phyloP scores from a whole-genome alignment of 2,797 vertebrate genomes.

The Xenopus petersii region DNA sequence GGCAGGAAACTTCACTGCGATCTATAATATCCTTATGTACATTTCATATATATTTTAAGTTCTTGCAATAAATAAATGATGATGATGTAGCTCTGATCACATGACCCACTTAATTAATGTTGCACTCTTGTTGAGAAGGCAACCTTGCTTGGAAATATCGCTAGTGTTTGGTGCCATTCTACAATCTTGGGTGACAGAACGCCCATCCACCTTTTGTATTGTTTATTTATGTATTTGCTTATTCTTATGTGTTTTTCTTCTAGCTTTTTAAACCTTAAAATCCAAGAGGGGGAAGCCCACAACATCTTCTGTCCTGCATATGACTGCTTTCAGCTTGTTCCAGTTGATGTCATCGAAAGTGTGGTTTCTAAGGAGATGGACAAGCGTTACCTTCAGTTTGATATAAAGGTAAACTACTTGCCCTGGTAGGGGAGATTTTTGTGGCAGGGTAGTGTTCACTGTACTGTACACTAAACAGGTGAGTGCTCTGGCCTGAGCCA shows the following conservation, averaged over 20 bases:
- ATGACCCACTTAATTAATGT: too few relatives aligned
- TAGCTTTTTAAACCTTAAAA: slow-evolving; percentile 97
- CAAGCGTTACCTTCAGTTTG: slow-evolving; percentile 94
- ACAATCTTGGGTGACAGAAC: too few relatives aligned
- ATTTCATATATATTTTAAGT: too few relatives aligned
- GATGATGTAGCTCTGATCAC: too few relatives aligned
- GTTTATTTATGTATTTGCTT: background rate
- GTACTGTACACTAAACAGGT: background rate
- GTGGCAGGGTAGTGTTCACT: background rate
- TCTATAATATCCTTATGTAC: too few relatives aligned
- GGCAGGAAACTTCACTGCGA: too few relatives aligned
- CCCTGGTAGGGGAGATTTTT: background rate
- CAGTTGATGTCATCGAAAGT: slow-evolving; percentile 97
- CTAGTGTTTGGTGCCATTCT: too few relatives aligned
- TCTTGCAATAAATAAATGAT: too few relatives aligned
- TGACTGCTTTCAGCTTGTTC: slow-evolving; percentile 96
- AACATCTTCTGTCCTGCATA: slow-evolving; percentile 97
- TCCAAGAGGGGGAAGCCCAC: slow-evolving; percentile 97
- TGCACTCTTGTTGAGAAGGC: too few relatives aligned
- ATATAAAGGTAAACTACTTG: slow-evolving; percentile 84
- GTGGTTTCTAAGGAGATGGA: slow-evolving; percentile 98
- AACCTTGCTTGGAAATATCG: too few relatives aligned
- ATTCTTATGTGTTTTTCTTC: slow-evolving; percentile 32
- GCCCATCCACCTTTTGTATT: background rate
- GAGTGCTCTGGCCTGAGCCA: too few relatives aligned